These are phyloP conservation scores for Neoaliturus tenellus DNA, from an alignment of 2,888 invertebrate species.

Conservation along the genomic window DNA sequence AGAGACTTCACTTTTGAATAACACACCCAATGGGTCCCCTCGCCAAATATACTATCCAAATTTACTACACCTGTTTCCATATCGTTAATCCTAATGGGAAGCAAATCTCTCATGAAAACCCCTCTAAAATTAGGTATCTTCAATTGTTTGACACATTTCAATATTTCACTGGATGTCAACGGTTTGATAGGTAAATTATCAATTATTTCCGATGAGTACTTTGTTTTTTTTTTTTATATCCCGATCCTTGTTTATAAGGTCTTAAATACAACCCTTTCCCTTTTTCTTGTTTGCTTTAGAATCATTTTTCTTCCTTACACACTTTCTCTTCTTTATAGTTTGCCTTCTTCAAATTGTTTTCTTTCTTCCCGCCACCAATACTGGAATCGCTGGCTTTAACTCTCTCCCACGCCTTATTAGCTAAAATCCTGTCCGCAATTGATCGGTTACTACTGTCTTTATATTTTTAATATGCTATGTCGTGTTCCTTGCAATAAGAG, in stretches of 20 bases:
- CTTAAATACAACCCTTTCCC: neutral
- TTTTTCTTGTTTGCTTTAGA: neutral
- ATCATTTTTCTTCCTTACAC: neutral
- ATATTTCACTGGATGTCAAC: neutral
- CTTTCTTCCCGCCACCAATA: no score
- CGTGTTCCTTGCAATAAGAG: conserved; percentile 6
- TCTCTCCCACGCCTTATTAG: conserved; percentile 16
- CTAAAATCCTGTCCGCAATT: neutral
- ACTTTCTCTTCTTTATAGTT: neutral
- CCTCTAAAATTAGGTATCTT: conserved; percentile 27
- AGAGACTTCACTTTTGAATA: neutral
- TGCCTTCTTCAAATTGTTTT: no score
- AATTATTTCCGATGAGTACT: neutral
- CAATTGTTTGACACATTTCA: neutral
- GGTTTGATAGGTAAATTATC: neutral
- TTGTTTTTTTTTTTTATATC: neutral
- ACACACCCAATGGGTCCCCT: conserved; percentile 6
- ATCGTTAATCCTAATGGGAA: neutral
- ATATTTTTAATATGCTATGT: conserved; percentile 11
- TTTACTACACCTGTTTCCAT: neutral
- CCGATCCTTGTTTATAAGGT: conserved; percentile 18
- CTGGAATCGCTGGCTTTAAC: conserved; percentile 1
- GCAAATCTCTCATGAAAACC: conserved; percentile 6
- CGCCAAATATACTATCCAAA: neutral
- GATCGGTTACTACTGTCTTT: neutral